Evolutionary conservation across 1,140 invertebrate genomes (phyloP), one percentile per base, ranked within the genome.

Genomic region (Pseudoatta argentina): DNA sequence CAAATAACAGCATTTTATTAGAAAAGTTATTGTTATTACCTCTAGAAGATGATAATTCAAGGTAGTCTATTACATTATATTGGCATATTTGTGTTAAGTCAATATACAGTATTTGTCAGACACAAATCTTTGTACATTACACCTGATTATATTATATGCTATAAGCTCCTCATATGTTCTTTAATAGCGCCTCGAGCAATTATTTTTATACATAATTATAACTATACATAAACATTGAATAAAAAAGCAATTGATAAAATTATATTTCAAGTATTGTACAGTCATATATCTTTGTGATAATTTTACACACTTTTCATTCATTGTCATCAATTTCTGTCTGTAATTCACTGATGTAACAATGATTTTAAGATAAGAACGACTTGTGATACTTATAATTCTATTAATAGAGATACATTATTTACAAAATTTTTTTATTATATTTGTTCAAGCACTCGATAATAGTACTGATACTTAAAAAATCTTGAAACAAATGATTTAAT

Each of bases 331-430:
- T 39, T 51, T 73, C n/a, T 75, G 34, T 83, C 57, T 75, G 59
- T 75, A 75, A 16, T 18, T 53, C 5, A 14, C 5, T 14, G 12
- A 34, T 61, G 18, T 72, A 53, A 73, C 12, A 6, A 48, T 51
- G 21, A 61, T 75, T 51, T 10, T 51, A 61, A 16, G 48, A 51
- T 59, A 39, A 82, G 24, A 82, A 75, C 63, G 69, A 34, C 16
- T 7, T 44, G 12, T 63, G 39, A 81, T 57, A 79, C 27, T 57
- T 57, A 24, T 21, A 24, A 21, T 61, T 82, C 44, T 82, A 81
- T 59, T 4, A 57, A 71, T 83, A 82, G 14, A 76, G 21, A 79
- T 79, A 75, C 18, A 82, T 6, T 82, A 83, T 83, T 73, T 83
- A 83, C 69, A 83, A 63, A 51, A 34, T 75, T 0, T 73, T 83